Conservation (phyloP, 2,888 invertebrate species). For the Folsomia manolachei region DNA sequence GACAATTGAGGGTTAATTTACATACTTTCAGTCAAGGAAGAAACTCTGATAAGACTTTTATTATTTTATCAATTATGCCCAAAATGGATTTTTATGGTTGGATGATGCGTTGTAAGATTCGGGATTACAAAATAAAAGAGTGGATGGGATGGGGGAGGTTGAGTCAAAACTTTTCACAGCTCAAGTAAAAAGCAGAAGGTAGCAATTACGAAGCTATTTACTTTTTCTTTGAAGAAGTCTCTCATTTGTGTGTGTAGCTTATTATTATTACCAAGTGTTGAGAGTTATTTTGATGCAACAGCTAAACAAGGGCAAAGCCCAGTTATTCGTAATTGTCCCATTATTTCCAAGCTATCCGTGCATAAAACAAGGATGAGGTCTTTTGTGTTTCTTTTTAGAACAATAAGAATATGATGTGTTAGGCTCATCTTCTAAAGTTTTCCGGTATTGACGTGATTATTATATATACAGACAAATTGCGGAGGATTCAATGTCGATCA, state of each 20-base stretch:
- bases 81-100: slow-evolving; percentile 3
- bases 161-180: background rate
- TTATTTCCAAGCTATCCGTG: background rate
- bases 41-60: background rate
- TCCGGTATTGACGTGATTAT: background rate
- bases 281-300: slow-evolving; percentile 3
- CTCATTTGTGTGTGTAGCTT: slow-evolving; percentile 7
- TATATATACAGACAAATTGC: background rate
- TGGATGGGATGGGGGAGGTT: background rate
- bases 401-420: no score
- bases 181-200: slow-evolving; percentile 16
- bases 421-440: no score
- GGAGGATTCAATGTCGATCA: background rate
- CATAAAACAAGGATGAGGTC: background rate
- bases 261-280: slow-evolving; percentile 13
- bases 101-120: background rate
- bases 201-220: slow-evolving; percentile 22
- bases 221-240: slow-evolving; percentile 3
- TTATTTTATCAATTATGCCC: slow-evolving; percentile 1
- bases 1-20: no score
- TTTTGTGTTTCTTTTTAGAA: no score
- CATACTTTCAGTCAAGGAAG: background rate
- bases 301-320: slow-evolving; percentile 8
- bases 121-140: background rate
- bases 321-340: slow-evolving; percentile 25